phyloP scores from a whole-genome alignment of 1,140 invertebrate species.

The Heliconius himera region DNA sequence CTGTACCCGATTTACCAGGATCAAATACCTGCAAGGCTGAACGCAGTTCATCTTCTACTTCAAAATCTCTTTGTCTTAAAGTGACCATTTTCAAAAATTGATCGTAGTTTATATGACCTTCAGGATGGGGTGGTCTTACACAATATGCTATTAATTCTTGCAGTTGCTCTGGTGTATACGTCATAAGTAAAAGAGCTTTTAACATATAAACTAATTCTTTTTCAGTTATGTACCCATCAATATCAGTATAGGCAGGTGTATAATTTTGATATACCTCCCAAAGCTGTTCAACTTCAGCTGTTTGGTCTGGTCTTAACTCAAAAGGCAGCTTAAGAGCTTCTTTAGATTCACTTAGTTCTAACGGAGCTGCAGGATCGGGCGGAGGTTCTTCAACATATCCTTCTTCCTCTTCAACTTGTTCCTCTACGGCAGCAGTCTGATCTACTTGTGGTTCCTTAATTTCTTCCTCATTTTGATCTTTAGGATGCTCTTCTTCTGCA shows the following conservation, averaged over 20 bases:
- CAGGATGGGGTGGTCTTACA: constrained; percentile 64
- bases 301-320: constrained; percentile 65
- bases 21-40: constrained; percentile 66
- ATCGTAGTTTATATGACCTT: constrained; percentile 68
- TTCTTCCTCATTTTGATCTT: constrained; percentile 42
- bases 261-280: constrained; percentile 72
- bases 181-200: constrained; percentile 67
- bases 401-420: constrained; percentile 63
- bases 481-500: constrained; percentile 40
- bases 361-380: constrained; percentile 69
- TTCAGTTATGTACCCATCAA: constrained; percentile 67
- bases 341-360: constrained; percentile 64
- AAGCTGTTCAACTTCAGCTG: constrained; percentile 69
- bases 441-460: constrained; percentile 47
- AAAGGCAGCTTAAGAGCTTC: constrained; percentile 67
- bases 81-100: constrained; percentile 75
- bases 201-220: constrained; percentile 75
- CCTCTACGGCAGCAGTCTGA: constrained; percentile 41
- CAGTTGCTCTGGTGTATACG: constrained; percentile 68
- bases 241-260: constrained; percentile 71
- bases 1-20: constrained; percentile 53
- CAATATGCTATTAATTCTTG: constrained; percentile 66
- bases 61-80: constrained; percentile 65
- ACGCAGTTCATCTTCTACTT: constrained; percentile 69
- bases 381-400: constrained; percentile 61